A percentile compares a stretch with the other conserved stretches of the same genome.
Evolutionary conservation across 2,888 invertebrate genomes (phyloP).

Genomic region (Scaptomyza flava): DNA sequence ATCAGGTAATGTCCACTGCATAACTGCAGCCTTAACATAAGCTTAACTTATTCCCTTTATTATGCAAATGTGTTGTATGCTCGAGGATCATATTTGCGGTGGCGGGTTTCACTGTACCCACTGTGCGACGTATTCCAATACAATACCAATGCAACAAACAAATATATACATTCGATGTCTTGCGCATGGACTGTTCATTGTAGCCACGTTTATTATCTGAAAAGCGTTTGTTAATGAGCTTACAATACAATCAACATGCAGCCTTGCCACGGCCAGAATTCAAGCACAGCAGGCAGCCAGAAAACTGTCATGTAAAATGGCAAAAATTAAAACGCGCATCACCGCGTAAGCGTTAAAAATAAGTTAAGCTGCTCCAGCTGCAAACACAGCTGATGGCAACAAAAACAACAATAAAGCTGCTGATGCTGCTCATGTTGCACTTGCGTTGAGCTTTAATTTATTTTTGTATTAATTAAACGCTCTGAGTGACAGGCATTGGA

Average conservation of each 20-base stretch:
- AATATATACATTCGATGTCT: neutral
- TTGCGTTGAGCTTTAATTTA: slow-evolving; percentile 25
- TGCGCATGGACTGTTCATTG: slow-evolving; percentile 17
- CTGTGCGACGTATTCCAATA: neutral
- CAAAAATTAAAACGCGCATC: slow-evolving; percentile 48
- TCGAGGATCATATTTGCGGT: slow-evolving; percentile 4
- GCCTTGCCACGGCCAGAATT: slow-evolving; percentile 18
- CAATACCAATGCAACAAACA: neutral
- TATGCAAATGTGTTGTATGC: slow-evolving; percentile 6
- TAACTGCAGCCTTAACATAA: slow-evolving; percentile 3
- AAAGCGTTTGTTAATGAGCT: slow-evolving; percentile 68
- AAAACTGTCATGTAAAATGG: slow-evolving; percentile 51
- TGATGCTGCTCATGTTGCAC: neutral
- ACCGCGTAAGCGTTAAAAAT: slow-evolving; percentile 44
- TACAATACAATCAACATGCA: slow-evolving; percentile 67
- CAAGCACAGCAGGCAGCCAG: slow-evolving; percentile 24
- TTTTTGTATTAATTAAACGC: slow-evolving; percentile 46
- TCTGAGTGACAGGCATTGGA: slow-evolving; percentile 53
- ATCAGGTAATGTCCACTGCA: slow-evolving; percentile 88
- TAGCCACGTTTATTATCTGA: slow-evolving; percentile 56
- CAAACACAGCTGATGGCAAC: slow-evolving; percentile 21
- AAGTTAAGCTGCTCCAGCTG: slow-evolving; percentile 43
- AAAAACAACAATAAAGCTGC: slow-evolving; percentile 8
- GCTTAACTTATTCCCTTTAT: slow-evolving; percentile 17
- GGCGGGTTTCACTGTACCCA: neutral